Evolutionary conservation across 1,140 invertebrate species (phyloP), one percentile per base, ranked within the genome.

Genomic region (Plutomurus gul): DNA sequence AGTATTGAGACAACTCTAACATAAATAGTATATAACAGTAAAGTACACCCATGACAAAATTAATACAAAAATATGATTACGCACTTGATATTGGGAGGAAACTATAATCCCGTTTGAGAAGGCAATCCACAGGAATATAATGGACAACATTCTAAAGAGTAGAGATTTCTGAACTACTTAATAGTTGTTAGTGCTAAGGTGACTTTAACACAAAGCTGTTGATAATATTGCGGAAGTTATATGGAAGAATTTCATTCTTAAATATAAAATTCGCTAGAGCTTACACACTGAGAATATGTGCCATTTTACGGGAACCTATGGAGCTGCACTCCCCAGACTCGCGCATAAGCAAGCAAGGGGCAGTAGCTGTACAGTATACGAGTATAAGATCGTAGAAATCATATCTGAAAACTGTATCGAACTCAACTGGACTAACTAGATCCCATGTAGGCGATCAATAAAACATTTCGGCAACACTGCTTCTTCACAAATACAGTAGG

Each of bases 261-360:
- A 60, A 25, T 51, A 22, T 22, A 4, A 18, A 43, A 43, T 43
- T 43, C n/a, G 56, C 25, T 33, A 33, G 25, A 65, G 27, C n/a
- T n/a, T n/a, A n/a, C n/a, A n/a, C n/a, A n/a, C n/a, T n/a, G n/a
- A n/a, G n/a, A 27, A 25, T 56, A 56, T 65, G 30, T 65, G 56
- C 56, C 56, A 65, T 65, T 65, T 65, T 65, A 65, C 27, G 30
- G 56, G 27, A 65, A 65, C 56, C 36, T 65, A 27, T 25, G 56
- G 16, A 33, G 56, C 18, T 65, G 27, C 56, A 65, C 56, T 65
- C 56, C 56, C 18, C 18, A 25, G 36, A 65, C 56, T 16, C 56
- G 56, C 56, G 56, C 56, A 65, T 65, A 33, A 18, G 36, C 18
- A 65, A 65, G 30, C 11, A 13, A 65, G 27, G 27, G 51, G 39